Evolutionary conservation across 2,113 vertebrate species (phyloP).

Genomic region (Ascaphus truei): DNA sequence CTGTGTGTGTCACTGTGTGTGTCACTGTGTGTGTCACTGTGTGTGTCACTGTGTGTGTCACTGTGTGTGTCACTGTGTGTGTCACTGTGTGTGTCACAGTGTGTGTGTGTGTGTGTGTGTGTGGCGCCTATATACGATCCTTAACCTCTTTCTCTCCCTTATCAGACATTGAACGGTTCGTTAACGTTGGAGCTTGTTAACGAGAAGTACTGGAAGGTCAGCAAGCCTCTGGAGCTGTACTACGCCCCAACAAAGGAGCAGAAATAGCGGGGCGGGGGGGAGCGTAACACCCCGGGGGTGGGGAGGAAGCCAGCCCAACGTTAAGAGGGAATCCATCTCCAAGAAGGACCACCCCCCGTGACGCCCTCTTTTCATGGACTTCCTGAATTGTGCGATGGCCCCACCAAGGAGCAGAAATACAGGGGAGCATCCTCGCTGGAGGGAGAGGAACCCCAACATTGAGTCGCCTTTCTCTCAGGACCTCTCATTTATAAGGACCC

Average conservation of each 20-base stretch:
- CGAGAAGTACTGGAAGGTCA: conserved; percentile 86
- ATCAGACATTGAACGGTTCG: conserved; percentile 81
- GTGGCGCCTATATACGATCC: no score
- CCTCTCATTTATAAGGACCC: no score
- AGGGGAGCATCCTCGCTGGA: conserved; percentile 41
- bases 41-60: no score
- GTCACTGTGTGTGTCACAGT: no score
- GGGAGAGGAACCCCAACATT: no score
- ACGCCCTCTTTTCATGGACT: no score
- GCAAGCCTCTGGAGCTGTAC: conserved; percentile 79
- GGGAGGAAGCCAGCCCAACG: neutral
- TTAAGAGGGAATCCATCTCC: neutral
- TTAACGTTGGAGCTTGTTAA: conserved; percentile 84
- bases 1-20: no score
- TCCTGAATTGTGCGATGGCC: no score
- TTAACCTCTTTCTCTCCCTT: neutral
- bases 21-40: no score
- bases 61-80: no score
- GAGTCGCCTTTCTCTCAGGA: no score
- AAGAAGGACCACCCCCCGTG: neutral
- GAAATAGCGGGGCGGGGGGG: conserved; percentile 40
- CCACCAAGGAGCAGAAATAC: conserved; percentile 74
- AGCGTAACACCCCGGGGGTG: neutral
- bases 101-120: no score
- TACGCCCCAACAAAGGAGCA: conserved; percentile 82